Conservation (phyloP, 2,888 invertebrate species). For the Tachina grossa region DNA sequence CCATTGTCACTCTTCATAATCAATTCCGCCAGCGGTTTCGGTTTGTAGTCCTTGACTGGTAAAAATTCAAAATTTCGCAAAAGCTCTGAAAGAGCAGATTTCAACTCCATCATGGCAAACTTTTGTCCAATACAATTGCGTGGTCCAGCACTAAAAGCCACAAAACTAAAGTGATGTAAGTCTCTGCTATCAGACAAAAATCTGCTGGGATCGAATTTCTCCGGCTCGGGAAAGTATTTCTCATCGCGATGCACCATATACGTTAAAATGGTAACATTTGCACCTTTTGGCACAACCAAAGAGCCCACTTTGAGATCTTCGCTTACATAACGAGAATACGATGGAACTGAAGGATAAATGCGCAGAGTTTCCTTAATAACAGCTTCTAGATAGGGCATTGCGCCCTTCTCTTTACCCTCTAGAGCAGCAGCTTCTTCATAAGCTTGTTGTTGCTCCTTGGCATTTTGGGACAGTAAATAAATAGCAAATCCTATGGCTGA, state of each 20-base stretch:
- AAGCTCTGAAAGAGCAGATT: constrained; percentile 78
- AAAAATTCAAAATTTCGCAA: constrained; percentile 79
- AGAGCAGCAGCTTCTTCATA: constrained; percentile 81
- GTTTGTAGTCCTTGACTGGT: constrained; percentile 76
- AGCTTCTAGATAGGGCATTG: constrained; percentile 84
- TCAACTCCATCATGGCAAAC: constrained; percentile 78
- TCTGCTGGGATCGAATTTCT: constrained; percentile 80
- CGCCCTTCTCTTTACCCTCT: constrained; percentile 80
- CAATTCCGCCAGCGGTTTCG: constrained; percentile 78
- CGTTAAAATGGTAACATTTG: constrained; percentile 80
- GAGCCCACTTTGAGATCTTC: constrained; percentile 83
- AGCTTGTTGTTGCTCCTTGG: constrained; percentile 83
- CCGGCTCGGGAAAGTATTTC: constrained; percentile 83
- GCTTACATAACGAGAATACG: constrained; percentile 82
- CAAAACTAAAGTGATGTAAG: constrained; percentile 80
- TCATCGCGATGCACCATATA: constrained; percentile 83
- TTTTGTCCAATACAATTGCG: constrained; percentile 77
- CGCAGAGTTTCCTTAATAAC: constrained; percentile 85
- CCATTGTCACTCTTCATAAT: constrained; percentile 81
- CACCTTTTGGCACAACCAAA: constrained; percentile 81
- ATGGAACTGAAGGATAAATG: constrained; percentile 84
- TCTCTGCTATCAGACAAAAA: constrained; percentile 77
- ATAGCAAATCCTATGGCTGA: constrained; percentile 84
- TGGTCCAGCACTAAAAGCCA: constrained; percentile 81
- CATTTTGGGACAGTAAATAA: constrained; percentile 83